phyloP scores from a whole-genome alignment of 2,113 vertebrate species.

The Ginglymostoma cirratum region DNA sequence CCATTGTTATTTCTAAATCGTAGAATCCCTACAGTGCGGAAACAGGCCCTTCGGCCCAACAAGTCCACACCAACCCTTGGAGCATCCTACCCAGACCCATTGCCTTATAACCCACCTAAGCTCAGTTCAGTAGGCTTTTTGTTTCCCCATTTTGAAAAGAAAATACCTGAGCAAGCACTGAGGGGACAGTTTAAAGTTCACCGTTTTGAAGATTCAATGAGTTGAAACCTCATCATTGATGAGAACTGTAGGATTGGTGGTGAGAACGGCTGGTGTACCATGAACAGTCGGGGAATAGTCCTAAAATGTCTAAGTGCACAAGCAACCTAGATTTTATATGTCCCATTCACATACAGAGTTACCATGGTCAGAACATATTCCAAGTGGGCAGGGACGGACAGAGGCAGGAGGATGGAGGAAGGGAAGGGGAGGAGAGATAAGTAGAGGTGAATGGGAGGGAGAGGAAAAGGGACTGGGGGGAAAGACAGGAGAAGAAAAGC shows the following conservation, averaged over 20 bases:
- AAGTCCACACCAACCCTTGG: too few species aligned
- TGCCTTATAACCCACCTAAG: too few species aligned
- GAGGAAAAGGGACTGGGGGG: not conserved
- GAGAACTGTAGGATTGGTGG: not conserved
- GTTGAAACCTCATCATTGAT: not conserved
- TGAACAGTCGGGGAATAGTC: not conserved
- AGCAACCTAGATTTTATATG: not conserved
- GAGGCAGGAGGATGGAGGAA: not conserved
- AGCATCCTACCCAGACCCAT: too few species aligned
- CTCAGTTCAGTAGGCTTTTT: not conserved
- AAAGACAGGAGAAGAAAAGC: not conserved
- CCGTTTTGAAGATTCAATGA: not conserved
- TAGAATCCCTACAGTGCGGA: too few species aligned
- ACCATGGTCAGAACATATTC: not conserved
- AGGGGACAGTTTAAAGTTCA: not conserved
- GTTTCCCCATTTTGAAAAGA: not conserved
- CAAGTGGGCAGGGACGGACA: not conserved
- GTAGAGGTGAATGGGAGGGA: not conserved
- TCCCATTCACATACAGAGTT: not conserved
- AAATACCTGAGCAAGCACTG: not conserved
- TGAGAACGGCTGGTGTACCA: not conserved
- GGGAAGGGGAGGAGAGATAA: not conserved
- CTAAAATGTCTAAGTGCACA: not conserved
- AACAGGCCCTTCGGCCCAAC: too few species aligned
- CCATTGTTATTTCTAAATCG: not conserved